Evolutionary conservation across 1,140 invertebrate genomes (phyloP), one percentile per base, ranked within the genome.

Genomic region (Drosophila tristis): DNA sequence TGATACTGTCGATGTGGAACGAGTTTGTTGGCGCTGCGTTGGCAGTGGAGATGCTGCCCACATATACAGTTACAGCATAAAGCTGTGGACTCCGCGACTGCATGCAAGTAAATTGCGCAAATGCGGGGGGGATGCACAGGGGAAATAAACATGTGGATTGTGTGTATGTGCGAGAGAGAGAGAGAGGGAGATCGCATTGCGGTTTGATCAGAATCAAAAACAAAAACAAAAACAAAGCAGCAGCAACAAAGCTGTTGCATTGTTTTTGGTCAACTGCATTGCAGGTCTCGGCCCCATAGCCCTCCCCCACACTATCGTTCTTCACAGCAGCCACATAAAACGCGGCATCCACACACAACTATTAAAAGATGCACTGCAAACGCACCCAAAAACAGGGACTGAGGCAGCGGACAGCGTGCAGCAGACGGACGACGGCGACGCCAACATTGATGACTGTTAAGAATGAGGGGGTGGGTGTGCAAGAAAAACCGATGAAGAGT

Each of bases 221-320:
- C 57, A 71, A 66, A 35, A 49, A 50, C 63, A 65, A 54, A 49
- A 51, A 43, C 49, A 59, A 35, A 39, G 49, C 56, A 62, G 62
- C 56, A 60, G 57, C 65, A 72, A 81, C 79, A 87, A 86, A 68
- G 74, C 68, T 56, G 45, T 50, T 42, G 74, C 84, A 82, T 86
- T 89, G 84, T 86, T 87, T 87, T 86, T 78, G 82, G 74, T 74
- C 70, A 86, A 81, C 81, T 76, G 81, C 81, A 85, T 70, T 85
- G 81, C 81, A 70, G 82, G 35, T 64, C 80, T 59, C 56, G 31
- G 13, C 43, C 11, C 4, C 35, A 13, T 39, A 39, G 35, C 11
- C 11, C 35, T 13, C 11, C 11, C 39, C 35, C 39, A 62, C 20
- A 20, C 63, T 13, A 43, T 16, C 15, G 35, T 39, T 13, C 4